These are phyloP conservation scores for Tenualosa thibaudeaui DNA, from an alignment of 2,797 vertebrate genomes.

Conservation along the genomic window DNA sequence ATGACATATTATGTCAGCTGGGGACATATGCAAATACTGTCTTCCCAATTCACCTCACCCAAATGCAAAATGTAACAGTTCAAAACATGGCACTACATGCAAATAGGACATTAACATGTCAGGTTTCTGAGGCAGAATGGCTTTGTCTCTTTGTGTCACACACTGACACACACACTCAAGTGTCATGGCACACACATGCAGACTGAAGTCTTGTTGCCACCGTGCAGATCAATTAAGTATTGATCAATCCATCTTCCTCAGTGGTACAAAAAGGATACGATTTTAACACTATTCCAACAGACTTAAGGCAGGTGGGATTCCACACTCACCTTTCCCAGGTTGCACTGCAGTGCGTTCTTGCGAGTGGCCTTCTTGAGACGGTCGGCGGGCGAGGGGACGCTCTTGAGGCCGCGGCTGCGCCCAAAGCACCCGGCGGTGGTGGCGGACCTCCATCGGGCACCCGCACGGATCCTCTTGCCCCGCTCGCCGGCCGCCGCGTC, in stretches of 20 bases:
- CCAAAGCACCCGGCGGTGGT: conserved; percentile 59
- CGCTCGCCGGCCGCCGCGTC: conserved; percentile 58
- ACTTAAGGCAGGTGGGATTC: not conserved
- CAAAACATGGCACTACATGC: not conserved
- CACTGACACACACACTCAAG: too few species aligned
- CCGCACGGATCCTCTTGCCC: conserved; percentile 38
- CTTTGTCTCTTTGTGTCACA: not conserved
- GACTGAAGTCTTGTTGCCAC: too few species aligned
- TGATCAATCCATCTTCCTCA: too few species aligned
- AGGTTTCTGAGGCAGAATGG: too few species aligned
- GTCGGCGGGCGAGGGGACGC: conserved; percentile 65
- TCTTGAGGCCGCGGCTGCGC: conserved; percentile 59
- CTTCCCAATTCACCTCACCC: not conserved
- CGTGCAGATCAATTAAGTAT: too few species aligned
- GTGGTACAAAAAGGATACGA: too few species aligned
- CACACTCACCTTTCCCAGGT: conserved; percentile 71
- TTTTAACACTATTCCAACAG: not conserved
- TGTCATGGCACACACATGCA: too few species aligned
- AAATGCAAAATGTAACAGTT: too few species aligned
- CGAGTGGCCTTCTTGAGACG: conserved; percentile 72
- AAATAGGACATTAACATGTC: not conserved
- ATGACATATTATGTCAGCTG: too few species aligned
- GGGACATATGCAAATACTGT: not conserved
- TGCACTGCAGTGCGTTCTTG: conserved; percentile 74
- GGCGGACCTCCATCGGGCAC: conserved; percentile 60